phyloP scores from a whole-genome alignment of 2,797 vertebrate species.

The Discoglossus pictus region DNA sequence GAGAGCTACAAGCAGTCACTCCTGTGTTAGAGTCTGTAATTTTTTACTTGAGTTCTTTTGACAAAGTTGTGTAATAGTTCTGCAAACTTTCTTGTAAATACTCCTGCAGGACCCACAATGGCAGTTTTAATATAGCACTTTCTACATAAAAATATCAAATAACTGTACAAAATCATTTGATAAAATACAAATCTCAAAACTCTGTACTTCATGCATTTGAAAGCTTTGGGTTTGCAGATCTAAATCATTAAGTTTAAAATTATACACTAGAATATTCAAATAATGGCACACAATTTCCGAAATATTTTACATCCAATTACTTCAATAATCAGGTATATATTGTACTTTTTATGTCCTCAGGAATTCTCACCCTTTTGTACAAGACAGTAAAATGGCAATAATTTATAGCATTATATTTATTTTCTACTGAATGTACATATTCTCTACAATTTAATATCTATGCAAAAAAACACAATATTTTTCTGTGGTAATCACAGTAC shows the following conservation, averaged over 20 bases:
- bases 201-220: neutral
- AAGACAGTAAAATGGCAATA: conserved; percentile 27
- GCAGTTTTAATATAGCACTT: no score
- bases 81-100: no score
- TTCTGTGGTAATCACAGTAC: no score
- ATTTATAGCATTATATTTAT: conserved; percentile 21
- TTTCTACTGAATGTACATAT: conserved; percentile 3
- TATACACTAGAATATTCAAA: conserved; percentile 10
- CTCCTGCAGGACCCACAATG: no score
- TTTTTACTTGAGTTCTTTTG: no score
- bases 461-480: no score
- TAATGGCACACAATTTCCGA: conserved; percentile 15
- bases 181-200: neutral
- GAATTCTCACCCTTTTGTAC: conserved; percentile 6
- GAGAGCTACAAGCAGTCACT: no score
- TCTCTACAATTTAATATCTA: neutral
- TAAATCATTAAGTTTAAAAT: conserved; percentile 26
- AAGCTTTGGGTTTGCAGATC: conserved; percentile 13
- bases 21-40: no score
- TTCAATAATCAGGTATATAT: conserved; percentile 27
- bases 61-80: no score
- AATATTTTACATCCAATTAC: conserved; percentile 30
- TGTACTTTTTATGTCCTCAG: conserved; percentile 15
- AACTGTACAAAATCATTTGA: no score
- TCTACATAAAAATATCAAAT: no score